phyloP scores from a whole-genome alignment of 2,113 vertebrate genomes.

The Galbula dea region DNA sequence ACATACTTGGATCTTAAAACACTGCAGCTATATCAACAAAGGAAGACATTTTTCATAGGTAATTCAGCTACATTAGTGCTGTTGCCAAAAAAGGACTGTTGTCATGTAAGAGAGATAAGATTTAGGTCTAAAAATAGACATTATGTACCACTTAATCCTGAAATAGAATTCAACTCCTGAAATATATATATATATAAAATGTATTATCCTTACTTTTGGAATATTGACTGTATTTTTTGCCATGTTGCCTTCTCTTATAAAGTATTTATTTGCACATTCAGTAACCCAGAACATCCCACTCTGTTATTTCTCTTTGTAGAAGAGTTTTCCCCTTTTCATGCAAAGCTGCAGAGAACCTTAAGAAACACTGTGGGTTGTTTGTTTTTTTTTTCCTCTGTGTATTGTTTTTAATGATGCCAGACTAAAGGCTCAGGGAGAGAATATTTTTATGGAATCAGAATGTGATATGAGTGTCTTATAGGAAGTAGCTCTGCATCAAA shows the following conservation, averaged over 20 bases:
- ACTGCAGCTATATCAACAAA: not conserved
- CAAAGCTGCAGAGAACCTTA: not conserved
- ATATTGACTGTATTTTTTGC: not conserved
- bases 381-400: not conserved
- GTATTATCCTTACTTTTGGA: not conserved
- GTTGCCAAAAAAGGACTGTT: not conserved
- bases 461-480: not conserved
- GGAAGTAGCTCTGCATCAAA: not conserved
- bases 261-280: not conserved
- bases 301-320: not conserved
- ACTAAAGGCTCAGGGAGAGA: not conserved
- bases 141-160: not conserved
- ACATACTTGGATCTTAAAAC: not conserved
- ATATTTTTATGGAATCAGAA: constrained; percentile 10
- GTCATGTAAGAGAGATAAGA: not conserved
- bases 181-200: not conserved
- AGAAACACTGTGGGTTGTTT: not conserved
- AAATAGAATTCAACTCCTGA: not conserved
- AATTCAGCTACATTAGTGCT: not conserved
- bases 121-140: not conserved
- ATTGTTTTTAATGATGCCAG: constrained; percentile 2
- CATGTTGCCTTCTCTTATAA: not conserved
- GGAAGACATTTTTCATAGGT: not conserved
- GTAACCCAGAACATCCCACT: not conserved
- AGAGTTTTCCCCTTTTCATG: not conserved